Percentiles rank a stretch among this genome's conserved stretches.
Evolutionary conservation across 2,797 vertebrate genomes (phyloP).

Genomic region (Siniperca obscura): DNA sequence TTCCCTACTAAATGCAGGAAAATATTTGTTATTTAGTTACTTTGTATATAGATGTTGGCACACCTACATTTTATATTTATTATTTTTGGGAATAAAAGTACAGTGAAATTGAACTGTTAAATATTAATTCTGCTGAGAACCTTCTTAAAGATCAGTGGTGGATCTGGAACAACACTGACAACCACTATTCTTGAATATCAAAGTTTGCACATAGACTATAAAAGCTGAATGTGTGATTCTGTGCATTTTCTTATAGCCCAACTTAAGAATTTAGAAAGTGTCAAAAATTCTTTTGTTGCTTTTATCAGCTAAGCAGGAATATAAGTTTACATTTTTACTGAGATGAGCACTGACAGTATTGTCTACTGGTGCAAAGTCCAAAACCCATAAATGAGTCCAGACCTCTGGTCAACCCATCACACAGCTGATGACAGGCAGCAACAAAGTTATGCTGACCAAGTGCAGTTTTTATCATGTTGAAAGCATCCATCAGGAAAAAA

Average conservation of each 20-base stretch:
- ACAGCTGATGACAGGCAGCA: not conserved
- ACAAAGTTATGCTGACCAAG: not conserved
- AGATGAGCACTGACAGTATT: not conserved
- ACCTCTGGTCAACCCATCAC: not conserved
- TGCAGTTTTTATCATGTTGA: not conserved
- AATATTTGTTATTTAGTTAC: not conserved
- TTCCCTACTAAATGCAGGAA: not conserved
- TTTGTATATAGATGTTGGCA: not conserved
- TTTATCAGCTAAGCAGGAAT: not conserved
- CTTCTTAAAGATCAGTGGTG: not conserved
- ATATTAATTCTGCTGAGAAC: not conserved
- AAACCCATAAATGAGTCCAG: not conserved
- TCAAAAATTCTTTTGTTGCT: not conserved
- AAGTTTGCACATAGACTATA: not conserved
- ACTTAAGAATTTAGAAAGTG: not conserved
- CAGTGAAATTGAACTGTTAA: not conserved
- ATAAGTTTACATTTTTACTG: not conserved
- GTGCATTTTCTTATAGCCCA: not conserved
- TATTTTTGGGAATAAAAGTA: not conserved
- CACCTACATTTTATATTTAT: not conserved
- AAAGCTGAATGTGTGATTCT: not conserved
- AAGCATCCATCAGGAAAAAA: not conserved
- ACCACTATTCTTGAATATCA: not conserved
- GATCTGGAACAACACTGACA: not conserved
- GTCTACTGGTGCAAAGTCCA: not conserved